These are phyloP conservation scores for Meiosimyza decipiens DNA, from an alignment of 2,888 invertebrate genomes.

Conservation along the genomic window DNA sequence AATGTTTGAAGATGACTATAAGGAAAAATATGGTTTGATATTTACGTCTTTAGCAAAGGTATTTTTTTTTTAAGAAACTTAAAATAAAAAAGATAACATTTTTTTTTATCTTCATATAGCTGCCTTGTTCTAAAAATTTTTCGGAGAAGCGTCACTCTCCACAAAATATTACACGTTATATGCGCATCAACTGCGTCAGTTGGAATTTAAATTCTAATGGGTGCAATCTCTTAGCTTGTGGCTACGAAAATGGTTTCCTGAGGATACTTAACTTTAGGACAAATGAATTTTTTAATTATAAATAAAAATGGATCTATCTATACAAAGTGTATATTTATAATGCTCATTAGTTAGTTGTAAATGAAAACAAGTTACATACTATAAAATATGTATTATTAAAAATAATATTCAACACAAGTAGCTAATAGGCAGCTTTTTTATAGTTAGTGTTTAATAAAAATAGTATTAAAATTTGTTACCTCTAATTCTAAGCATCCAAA, in stretches of 20 bases:
- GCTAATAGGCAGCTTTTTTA: too few relatives aligned
- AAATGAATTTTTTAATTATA: slow-evolving; percentile 16
- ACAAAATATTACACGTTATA: slow-evolving; percentile 46
- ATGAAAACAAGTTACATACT: too few relatives aligned
- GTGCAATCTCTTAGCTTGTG: slow-evolving; percentile 55
- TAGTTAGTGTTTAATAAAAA: too few relatives aligned
- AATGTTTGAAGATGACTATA: slow-evolving; percentile 48
- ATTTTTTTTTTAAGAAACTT: slow-evolving; percentile 3
- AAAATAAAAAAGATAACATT: neutral
- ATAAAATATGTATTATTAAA: too few relatives aligned
- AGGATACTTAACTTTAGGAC: slow-evolving; percentile 52
- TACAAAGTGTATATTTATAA: neutral
- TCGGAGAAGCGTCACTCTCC: slow-evolving; percentile 46
- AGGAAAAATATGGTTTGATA: slow-evolving; percentile 57
- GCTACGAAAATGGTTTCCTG: slow-evolving; percentile 63
- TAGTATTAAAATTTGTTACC: too few relatives aligned
- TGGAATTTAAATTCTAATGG: slow-evolving; percentile 58
- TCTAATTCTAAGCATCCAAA: neutral
- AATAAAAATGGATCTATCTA: too few relatives aligned
- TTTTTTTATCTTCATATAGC: slow-evolving; percentile 5
- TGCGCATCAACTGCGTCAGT: slow-evolving; percentile 56
- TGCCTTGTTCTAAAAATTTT: slow-evolving; percentile 13
- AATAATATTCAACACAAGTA: too few relatives aligned
- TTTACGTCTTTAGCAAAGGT: slow-evolving; percentile 51
- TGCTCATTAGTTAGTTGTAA: too few relatives aligned